Base-by-base conservation (phyloP, 2,888 invertebrate species). In the Cetonia aurata region DNA sequence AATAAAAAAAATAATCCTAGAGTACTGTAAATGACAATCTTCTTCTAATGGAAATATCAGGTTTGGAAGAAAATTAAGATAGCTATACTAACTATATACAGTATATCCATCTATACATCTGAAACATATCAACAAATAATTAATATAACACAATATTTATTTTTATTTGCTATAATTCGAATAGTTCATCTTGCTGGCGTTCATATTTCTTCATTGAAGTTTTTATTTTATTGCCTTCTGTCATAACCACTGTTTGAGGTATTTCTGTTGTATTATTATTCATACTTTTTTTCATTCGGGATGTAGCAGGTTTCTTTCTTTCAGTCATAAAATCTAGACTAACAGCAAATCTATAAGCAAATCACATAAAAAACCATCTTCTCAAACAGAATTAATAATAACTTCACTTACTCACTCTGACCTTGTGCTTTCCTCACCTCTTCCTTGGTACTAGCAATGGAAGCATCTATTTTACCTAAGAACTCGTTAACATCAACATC, bases 101-200 rank as follows among this genome's bases (percentile, higher is more conserved):
- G 15, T 50, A 62, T 60, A 56, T 13, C 13, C 37, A 33, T 56
- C 37, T 37, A 56, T 48, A 48, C 33, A 15, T 62, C 46, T 33
- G 10, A 50, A 10, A 62, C 13, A 33, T 6, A 46, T 60, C 25
- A 62, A 62, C 46, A 62, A 48, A 60, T 13, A 31, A 15, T 13
- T 50, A 50, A 50, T n/a, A 50, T 19, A 8, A 50, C 9, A 50
- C 19, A 15, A 17, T 15, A 50, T n/a, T 15, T 9, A 50, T 50
- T 13, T 48, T 48, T 48, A 62, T 48, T 62, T 89, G 92, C 92
- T 95, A 96, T 92, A 96, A 93, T 86, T 96, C 94, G 84, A 95
- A 96, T 82, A 96, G 89, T 83, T 96, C 95, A 79, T 96, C 96
- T 82, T 96, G 95, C 80, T 93, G 91, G 79, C 68, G 59, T 66